Conservation (phyloP, 2,888 invertebrate genomes). For the Rapana venosa region DNA sequence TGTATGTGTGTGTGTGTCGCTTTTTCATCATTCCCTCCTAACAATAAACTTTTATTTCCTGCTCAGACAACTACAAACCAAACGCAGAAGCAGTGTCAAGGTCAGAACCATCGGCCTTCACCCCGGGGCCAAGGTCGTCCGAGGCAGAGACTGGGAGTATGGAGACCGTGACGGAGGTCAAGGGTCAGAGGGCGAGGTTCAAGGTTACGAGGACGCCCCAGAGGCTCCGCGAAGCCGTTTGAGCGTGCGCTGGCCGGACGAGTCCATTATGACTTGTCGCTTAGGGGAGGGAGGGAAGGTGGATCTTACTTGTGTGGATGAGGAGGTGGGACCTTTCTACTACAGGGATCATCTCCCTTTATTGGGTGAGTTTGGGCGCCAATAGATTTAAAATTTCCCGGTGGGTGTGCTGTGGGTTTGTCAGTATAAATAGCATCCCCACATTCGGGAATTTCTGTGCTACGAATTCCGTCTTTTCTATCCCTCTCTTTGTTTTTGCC, state of each 20-base stretch:
- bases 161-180: slow-evolving; percentile 26
- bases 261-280: slow-evolving; percentile 28
- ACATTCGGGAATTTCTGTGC: too few relatives aligned
- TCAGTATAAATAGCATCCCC: too few relatives aligned
- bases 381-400: neutral
- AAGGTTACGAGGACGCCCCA: slow-evolving; percentile 7
- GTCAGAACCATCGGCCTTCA: slow-evolving; percentile 38
- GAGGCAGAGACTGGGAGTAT: slow-evolving; percentile 25
- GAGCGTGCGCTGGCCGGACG: slow-evolving; percentile 41
- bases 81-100: slow-evolving; percentile 36
- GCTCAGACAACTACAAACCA: neutral
- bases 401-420: neutral
- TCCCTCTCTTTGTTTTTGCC: too few relatives aligned
- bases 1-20: neutral
- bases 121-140: slow-evolving; percentile 33
- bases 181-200: slow-evolving; percentile 36
- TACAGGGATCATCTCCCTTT: slow-evolving; percentile 47
- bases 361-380: slow-evolving; percentile 29
- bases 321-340: slow-evolving; percentile 43
- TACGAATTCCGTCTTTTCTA: too few relatives aligned
- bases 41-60: neutral
- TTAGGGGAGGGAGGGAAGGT: slow-evolving; percentile 43
- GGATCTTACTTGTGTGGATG: slow-evolving; percentile 43
- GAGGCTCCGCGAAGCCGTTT: slow-evolving; percentile 25
- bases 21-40: neutral